phyloP scores from a whole-genome alignment of 2,797 vertebrate species.

The Tauraco hartlaubi region DNA sequence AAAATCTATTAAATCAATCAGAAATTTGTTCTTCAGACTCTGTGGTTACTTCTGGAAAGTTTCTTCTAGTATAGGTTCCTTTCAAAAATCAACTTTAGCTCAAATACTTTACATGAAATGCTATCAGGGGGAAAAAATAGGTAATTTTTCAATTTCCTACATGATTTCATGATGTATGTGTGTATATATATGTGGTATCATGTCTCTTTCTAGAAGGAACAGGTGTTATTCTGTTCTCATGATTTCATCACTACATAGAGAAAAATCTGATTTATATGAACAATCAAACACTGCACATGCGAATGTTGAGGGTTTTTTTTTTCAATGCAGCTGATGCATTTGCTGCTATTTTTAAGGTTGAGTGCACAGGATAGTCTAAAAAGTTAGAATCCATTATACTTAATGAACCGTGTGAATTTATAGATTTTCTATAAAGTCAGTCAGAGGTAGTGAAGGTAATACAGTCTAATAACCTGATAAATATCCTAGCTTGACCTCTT shows the following conservation, averaged over 20 bases:
- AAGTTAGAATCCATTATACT: constrained; percentile 9
- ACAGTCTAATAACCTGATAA: not conserved
- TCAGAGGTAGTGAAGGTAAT: not conserved
- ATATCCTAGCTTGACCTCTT: not conserved
- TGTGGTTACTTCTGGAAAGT: not conserved
- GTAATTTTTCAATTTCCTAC: not conserved
- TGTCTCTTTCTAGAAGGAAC: not conserved
- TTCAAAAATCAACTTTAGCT: not conserved
- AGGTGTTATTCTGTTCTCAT: not conserved
- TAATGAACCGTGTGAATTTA: not conserved
- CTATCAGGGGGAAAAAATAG: not conserved
- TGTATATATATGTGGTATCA: fast-evolving
- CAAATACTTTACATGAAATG: not conserved
- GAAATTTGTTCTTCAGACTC: not conserved
- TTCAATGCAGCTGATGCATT: not conserved
- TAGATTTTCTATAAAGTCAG: not conserved
- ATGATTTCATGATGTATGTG: not conserved
- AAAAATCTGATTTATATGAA: not conserved
- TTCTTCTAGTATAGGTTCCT: not conserved
- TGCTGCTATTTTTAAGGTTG: not conserved
- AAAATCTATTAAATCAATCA: not conserved
- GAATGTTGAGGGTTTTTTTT: not conserved
- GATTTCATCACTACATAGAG: not conserved
- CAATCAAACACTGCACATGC: not conserved
- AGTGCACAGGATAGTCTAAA: not conserved